Percentiles rank a stretch among this genome's conserved stretches.
Conservation (phyloP, 1,140 invertebrate genomes). For the Lepidurus arcticus region DNA sequence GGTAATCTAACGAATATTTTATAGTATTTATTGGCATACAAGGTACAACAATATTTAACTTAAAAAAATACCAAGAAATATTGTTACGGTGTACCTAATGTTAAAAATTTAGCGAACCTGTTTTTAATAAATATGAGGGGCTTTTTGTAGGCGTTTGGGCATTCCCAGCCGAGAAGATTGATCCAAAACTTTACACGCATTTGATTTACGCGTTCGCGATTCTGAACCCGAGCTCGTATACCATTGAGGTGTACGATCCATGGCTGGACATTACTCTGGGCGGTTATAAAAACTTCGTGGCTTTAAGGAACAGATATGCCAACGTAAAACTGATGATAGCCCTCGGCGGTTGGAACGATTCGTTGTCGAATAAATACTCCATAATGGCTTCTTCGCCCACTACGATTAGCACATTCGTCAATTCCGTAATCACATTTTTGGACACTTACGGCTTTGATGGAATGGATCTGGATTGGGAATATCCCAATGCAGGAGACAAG, state of each 20-base stretch:
- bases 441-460: constrained; percentile 56
- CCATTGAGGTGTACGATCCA: constrained; percentile 35
- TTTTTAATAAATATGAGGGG: constrained; percentile 66
- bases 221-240: constrained; percentile 37
- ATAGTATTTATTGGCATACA: no score
- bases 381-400: constrained; percentile 23
- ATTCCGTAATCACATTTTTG: constrained; percentile 52
- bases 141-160: constrained; percentile 48
- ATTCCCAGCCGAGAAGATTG: constrained; percentile 41
- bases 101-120: no score
- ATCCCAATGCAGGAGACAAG: constrained; percentile 39
- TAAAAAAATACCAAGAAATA: no score
- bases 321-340: constrained; percentile 61
- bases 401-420: constrained; percentile 48
- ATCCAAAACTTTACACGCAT: constrained; percentile 46
- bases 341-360: constrained; percentile 73
- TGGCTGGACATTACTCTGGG: constrained; percentile 25
- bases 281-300: constrained; percentile 42
- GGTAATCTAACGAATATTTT: no score
- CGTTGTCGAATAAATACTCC: constrained; percentile 41
- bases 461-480: constrained; percentile 57
- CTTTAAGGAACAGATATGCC: constrained; percentile 56
- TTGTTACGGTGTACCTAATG: no score
- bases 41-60: no score
- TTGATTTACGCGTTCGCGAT: constrained; percentile 48